Evolutionary conservation across 53 echinoderm and acorn worm species (phyloP), one percentile per base, ranked within the genome.

Genomic region (Astropecten irregularis): DNA sequence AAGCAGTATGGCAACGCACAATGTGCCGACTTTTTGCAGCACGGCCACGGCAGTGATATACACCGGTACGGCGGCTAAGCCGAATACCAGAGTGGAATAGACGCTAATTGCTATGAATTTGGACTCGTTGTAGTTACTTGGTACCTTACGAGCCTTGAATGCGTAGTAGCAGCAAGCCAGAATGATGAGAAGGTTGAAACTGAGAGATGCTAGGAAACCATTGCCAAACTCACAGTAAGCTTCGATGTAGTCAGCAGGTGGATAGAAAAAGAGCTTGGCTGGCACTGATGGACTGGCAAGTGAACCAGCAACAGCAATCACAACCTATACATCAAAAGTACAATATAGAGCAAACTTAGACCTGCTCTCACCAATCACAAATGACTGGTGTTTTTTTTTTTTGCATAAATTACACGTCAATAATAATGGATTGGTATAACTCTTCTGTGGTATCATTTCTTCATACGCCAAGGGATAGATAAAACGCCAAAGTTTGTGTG

Each of bases 81-180:
- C 60, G 22, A 88, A 47, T 2, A 88, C 61, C 48, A 82, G 51
- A 10, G 88, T 88, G 20, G 88, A 81, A 30, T 82, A 88, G 28
- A 88, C 88, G 52, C 82, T 82, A 25, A 82, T 27, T 2, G 88
- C 71, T 50, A 88, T 88, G 48, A 87, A 76, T 42, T 48, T 76
- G 44, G 77, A 76, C 58, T 76, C 76, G 58, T 76, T 76, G 76
- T 76, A 76, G 59, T 76, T 76, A 33, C 49, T 49, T 4, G 76
- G 76, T 2, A 76, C 76, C 44, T 76, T 56, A 22, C 74, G 51
- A 31, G 74, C 53, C 66, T 67, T 76, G 36, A 86, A 77, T 13
- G 86, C 86, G 76, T 63, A 77, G 62, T 76, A 71, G 54, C 86
- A 86, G 54, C 86, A 86, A 14, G 59, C 56, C 33, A 85, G 28